A percentile compares a stretch with the other conserved stretches of the same genome.
phyloP scores from a whole-genome alignment of 2,797 vertebrate species.

The Kryptolebias ocellatus region DNA sequence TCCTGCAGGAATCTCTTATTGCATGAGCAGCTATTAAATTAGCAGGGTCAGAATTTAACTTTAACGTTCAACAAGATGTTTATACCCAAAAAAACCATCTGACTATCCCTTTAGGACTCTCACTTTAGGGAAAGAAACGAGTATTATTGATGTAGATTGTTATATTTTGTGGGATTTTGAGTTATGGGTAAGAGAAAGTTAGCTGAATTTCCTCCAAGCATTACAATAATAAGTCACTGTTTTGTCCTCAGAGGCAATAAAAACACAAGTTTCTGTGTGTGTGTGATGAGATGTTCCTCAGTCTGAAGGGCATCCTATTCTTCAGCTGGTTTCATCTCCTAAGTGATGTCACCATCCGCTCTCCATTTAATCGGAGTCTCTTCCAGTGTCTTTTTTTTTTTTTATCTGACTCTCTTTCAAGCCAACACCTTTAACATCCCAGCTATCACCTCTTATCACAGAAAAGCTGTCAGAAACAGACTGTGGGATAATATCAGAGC shows the following conservation, averaged over 20 bases:
- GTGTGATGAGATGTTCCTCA: slow-evolving; percentile 23
- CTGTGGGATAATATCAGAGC: slow-evolving; percentile 57
- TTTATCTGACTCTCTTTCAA: slow-evolving; percentile 43
- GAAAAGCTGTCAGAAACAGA: slow-evolving; percentile 45
- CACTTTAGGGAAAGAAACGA: too few species aligned
- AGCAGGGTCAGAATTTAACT: too few species aligned
- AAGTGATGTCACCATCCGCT: slow-evolving; percentile 67
- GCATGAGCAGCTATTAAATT: too few species aligned
- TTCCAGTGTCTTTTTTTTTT: slow-evolving; percentile 11
- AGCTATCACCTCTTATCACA: slow-evolving; percentile 58
- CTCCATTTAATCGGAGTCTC: slow-evolving; percentile 52
- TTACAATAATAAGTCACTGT: too few species aligned
- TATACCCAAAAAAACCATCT: too few species aligned
- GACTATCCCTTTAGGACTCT: too few species aligned
- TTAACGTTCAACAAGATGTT: too few species aligned
- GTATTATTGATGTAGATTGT: too few species aligned
- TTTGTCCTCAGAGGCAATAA: neutral
- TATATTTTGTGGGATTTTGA: too few species aligned
- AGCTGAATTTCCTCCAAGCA: too few species aligned
- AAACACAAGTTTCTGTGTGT: neutral
- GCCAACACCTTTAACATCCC: slow-evolving; percentile 44
- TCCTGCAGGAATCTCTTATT: too few species aligned
- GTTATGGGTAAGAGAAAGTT: too few species aligned
- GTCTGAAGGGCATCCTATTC: slow-evolving; percentile 64
- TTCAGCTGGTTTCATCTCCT: slow-evolving; percentile 63